These are phyloP conservation scores for Lobophora halterata DNA, from an alignment of 2,888 invertebrate genomes.

Conservation along the genomic window DNA sequence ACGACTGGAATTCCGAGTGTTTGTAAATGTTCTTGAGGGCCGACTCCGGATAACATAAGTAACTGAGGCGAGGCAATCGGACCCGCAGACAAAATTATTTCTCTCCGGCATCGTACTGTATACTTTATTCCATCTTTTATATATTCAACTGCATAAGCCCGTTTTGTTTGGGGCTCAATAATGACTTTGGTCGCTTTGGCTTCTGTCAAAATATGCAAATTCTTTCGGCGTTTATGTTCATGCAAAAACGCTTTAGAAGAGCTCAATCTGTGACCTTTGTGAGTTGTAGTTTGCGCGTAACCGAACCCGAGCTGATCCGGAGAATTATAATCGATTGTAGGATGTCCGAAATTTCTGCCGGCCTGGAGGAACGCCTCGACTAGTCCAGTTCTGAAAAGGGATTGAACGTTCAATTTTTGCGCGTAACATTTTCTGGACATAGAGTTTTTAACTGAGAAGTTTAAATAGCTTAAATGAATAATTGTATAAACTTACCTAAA, in stretches of 20 bases:
- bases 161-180: constrained; percentile 78
- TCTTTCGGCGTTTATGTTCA: constrained; percentile 81
- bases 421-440: constrained; percentile 2
- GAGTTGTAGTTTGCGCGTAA: constrained; percentile 73
- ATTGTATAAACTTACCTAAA: constrained; percentile 62
- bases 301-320: constrained; percentile 82
- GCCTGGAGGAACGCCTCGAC: constrained; percentile 81
- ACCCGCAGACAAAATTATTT: constrained; percentile 92
- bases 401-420: not conserved
- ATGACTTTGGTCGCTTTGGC: constrained; percentile 63
- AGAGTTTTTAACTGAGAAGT: constrained; percentile 32
- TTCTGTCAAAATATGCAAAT: constrained; percentile 79
- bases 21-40: constrained; percentile 79
- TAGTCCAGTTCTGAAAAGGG: constrained; percentile 67
- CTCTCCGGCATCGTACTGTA: constrained; percentile 84
- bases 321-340: constrained; percentile 82
- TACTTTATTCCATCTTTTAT: constrained; percentile 74
- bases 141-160: constrained; percentile 86
- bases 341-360: constrained; percentile 79
- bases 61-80: constrained; percentile 94
- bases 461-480: constrained; percentile 33
- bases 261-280: constrained; percentile 84
- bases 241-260: constrained; percentile 85
- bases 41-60: constrained; percentile 92
- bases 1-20: constrained; percentile 82